Conservation (phyloP, 2,888 invertebrate species). For the Conistra vaccinii region DNA sequence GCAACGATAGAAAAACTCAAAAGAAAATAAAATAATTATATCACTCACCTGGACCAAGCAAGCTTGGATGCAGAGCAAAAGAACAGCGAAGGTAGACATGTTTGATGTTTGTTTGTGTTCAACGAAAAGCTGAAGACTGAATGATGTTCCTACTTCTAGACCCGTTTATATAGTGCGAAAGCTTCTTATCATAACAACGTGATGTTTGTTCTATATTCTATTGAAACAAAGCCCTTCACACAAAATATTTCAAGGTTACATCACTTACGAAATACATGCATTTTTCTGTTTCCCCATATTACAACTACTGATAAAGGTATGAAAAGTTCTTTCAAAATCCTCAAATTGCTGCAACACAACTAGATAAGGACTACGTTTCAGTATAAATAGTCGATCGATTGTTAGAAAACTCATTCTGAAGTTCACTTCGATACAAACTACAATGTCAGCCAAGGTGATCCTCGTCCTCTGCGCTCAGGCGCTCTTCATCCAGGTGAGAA, state of each 20-base stretch:
- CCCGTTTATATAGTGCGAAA: too few species aligned
- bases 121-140: slow-evolving; percentile 25
- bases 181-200: too few species aligned
- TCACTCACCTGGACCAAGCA: slow-evolving; percentile 5
- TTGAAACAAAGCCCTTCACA: neutral
- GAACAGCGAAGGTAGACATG: slow-evolving; percentile 1
- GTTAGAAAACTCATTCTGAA: neutral
- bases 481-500: slow-evolving; percentile 31
- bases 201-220: neutral
- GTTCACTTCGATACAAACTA: neutral
- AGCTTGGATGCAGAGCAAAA: slow-evolving; percentile 53
- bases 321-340: neutral
- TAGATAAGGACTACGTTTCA: neutral
- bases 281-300: slow-evolving; percentile 5
- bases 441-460: slow-evolving; percentile 21
- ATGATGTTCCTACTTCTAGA: too few species aligned
- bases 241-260: neutral
- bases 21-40: too few species aligned
- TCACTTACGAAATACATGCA: neutral
- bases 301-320: slow-evolving; percentile 17
- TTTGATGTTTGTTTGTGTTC: slow-evolving; percentile 1
- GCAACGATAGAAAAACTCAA: too few species aligned
- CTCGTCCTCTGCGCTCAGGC: slow-evolving; percentile 30
- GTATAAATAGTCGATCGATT: neutral
- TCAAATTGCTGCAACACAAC: slow-evolving; percentile 10